Evolutionary conservation across 2,888 invertebrate species (phyloP).

Genomic region (Aethes cnicana): DNA sequence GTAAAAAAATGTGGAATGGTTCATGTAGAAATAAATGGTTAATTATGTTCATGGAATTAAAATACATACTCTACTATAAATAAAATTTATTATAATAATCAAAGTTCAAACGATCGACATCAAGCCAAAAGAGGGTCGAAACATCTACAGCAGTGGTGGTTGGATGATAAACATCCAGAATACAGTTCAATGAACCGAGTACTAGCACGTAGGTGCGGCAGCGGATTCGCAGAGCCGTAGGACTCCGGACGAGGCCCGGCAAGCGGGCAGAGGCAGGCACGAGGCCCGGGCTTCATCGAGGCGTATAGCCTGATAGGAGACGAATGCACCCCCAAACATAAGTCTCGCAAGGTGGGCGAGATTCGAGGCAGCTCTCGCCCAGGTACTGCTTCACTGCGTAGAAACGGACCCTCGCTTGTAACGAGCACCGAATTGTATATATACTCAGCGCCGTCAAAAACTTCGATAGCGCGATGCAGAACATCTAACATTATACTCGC

Average conservation of each 20-base stretch:
- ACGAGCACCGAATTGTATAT: background rate
- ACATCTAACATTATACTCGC: background rate
- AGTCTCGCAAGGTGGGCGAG: slow-evolving; percentile 15
- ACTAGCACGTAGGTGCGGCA: no score
- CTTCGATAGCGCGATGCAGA: slow-evolving; percentile 15
- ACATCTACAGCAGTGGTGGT: slow-evolving; percentile 7
- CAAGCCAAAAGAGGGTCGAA: slow-evolving; percentile 16
- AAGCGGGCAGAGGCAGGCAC: no score
- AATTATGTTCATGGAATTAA: no score
- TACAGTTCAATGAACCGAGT: no score
- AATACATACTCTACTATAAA: background rate
- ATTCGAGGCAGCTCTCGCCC: slow-evolving; percentile 22
- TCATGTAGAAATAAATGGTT: no score
- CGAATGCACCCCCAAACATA: slow-evolving; percentile 11
- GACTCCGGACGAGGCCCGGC: background rate
- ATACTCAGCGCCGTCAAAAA: background rate
- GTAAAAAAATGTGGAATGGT: no score
- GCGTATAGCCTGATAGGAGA: background rate
- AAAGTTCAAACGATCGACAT: background rate
- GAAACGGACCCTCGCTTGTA: slow-evolving; percentile 22
- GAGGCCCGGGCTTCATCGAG: no score
- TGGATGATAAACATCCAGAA: background rate
- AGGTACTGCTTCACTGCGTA: slow-evolving; percentile 16
- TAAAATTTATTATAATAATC: background rate
- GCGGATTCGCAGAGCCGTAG: background rate